A percentile compares a stretch with the other conserved stretches of the same genome.
Evolutionary conservation across 2,888 invertebrate genomes (phyloP).

Genomic region (Cephus rjabovi): DNA sequence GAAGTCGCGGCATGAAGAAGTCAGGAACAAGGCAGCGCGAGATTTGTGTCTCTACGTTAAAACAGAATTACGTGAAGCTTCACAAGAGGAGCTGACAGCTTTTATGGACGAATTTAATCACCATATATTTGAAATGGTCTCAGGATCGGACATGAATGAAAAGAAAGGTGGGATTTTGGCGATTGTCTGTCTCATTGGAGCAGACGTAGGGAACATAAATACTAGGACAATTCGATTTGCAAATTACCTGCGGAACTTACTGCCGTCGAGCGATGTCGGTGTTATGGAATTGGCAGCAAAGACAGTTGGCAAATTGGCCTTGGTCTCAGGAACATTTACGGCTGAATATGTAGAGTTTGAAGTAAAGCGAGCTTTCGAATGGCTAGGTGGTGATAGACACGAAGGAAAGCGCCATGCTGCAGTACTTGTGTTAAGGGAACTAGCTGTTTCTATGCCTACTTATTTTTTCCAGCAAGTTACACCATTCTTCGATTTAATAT

Average conservation of each 20-base stretch:
- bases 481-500: constrained; percentile 93
- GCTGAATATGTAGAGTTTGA: constrained; percentile 99
- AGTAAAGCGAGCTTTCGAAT: constrained; percentile 95
- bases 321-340: constrained; percentile 92
- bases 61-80: constrained; percentile 89
- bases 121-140: constrained; percentile 96
- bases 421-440: constrained; percentile 90
- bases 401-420: constrained; percentile 94
- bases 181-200: constrained; percentile 93
- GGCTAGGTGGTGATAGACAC: constrained; percentile 90
- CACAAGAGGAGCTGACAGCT: constrained; percentile 88
- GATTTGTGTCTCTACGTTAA: constrained; percentile 92
- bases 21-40: constrained; percentile 86
- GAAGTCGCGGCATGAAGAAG: constrained; percentile 89
- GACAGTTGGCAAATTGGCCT: constrained; percentile 92
- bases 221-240: constrained; percentile 92
- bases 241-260: constrained; percentile 88
- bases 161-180: constrained; percentile 96
- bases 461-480: constrained; percentile 97
- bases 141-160: constrained; percentile 91
- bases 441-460: constrained; percentile 95
- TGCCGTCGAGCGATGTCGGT: constrained; percentile 90
- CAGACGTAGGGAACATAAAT: constrained; percentile 92
- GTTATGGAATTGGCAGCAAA: constrained; percentile 97
- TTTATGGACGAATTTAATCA: constrained; percentile 97